Conservation (phyloP, 1,140 invertebrate species). For the Cydia splendana region DNA sequence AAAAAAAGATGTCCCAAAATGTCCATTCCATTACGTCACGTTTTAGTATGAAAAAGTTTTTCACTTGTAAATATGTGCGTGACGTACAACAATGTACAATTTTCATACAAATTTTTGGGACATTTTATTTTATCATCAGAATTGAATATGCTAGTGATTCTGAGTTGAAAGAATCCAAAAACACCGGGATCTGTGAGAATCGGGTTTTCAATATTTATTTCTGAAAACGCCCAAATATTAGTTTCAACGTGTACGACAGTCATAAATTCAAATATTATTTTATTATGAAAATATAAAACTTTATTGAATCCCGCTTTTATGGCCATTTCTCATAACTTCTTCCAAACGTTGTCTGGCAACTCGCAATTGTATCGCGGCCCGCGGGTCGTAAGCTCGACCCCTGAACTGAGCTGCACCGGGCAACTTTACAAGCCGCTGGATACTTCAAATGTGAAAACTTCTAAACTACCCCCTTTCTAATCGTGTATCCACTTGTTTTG, state of each 20-base stretch:
- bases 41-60: too few species aligned
- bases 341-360: conserved; percentile 24
- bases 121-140: too few species aligned
- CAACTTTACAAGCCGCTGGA: conserved; percentile 31
- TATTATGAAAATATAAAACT: neutral
- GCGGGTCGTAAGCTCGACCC: conserved; percentile 18
- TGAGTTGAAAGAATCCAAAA: too few species aligned
- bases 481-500: conserved; percentile 29
- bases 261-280: neutral
- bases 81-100: too few species aligned
- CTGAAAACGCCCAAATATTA: too few species aligned
- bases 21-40: too few species aligned
- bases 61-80: too few species aligned
- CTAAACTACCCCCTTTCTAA: conserved; percentile 28
- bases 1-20: too few species aligned
- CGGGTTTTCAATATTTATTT: too few species aligned
- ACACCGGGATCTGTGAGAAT: too few species aligned
- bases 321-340: conserved; percentile 20
- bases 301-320: neutral
- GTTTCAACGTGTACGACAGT: neutral
- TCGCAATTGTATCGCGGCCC: conserved; percentile 27
- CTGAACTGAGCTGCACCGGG: conserved; percentile 22
- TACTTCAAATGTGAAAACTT: conserved; percentile 30
- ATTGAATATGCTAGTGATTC: too few species aligned
- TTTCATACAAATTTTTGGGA: too few species aligned